phyloP scores from a whole-genome alignment of 2,888 invertebrate genomes.

The Melipona beecheii region DNA sequence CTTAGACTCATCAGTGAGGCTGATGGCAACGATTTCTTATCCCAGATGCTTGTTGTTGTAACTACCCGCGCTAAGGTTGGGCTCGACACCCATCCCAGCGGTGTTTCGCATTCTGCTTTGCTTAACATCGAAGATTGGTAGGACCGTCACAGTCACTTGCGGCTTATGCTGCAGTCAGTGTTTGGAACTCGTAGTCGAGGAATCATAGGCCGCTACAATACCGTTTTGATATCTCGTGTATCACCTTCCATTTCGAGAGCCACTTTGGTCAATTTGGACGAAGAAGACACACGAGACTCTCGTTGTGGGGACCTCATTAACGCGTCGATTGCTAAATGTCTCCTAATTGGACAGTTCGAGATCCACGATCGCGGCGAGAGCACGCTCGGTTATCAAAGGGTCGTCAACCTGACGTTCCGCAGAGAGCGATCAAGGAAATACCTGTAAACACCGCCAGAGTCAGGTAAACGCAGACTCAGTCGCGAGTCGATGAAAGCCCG shows the following conservation, averaged over 20 bases:
- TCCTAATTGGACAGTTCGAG: slow-evolving; percentile 63
- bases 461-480: slow-evolving; percentile 3
- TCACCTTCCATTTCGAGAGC: background rate
- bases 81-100: no score
- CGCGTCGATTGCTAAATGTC: slow-evolving; percentile 63
- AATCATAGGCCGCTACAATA: no score
- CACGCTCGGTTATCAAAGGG: slow-evolving; percentile 71
- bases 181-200: no score
- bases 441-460: slow-evolving; percentile 38
- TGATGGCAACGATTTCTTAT: no score
- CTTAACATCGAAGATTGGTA: no score
- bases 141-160: no score
- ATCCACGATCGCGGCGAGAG: slow-evolving; percentile 57
- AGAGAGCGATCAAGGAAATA: slow-evolving; percentile 63
- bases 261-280: background rate
- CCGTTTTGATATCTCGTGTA: background rate
- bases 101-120: no score
- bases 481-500: slow-evolving; percentile 29
- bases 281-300: background rate
- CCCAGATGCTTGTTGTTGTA: no score
- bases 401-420: slow-evolving; percentile 70
- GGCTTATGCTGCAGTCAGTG: no score
- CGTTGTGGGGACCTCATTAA: slow-evolving; percentile 46
- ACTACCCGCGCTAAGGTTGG: no score
- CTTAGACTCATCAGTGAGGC: no score